These are phyloP conservation scores for Hemicordylus capensis DNA, from an alignment of 2,113 vertebrate genomes.

Conservation along the genomic window DNA sequence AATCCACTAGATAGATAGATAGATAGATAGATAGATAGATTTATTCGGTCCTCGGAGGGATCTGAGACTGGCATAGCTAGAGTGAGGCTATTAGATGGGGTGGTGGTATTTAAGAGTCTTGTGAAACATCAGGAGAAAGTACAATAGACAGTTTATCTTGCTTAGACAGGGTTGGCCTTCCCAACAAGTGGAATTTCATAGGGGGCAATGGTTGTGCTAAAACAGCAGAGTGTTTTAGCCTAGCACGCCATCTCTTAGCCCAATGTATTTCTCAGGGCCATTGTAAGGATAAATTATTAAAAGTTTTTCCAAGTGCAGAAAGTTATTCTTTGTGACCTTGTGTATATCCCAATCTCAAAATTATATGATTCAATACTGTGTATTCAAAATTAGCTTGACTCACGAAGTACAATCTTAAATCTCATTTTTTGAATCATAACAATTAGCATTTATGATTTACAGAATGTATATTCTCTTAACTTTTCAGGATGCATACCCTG, in stretches of 20 bases:
- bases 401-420: not conserved
- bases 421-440: not conserved
- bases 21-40: too few species aligned
- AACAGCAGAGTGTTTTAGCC: not conserved
- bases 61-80: not conserved
- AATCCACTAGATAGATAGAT: too few species aligned
- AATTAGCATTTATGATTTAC: conserved; percentile 57
- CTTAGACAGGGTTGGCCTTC: not conserved
- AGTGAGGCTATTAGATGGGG: not conserved
- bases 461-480: not conserved
- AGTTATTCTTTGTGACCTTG: conserved; percentile 3
- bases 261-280: not conserved
- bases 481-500: conserved; percentile 6
- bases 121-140: not conserved
- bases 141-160: not conserved
- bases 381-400: not conserved
- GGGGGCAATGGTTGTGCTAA: not conserved
- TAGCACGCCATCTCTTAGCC: not conserved
- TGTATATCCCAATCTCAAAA: not conserved
- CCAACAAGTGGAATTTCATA: conserved; percentile 5
- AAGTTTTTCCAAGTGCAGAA: conserved; percentile 2
- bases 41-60: not conserved
- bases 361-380: not conserved
- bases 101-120: not conserved
- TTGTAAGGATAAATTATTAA: conserved; percentile 10